Evolutionary conservation across 2,888 invertebrate genomes (phyloP), one percentile per base, ranked within the genome.

Genomic region (Beris morrisii): DNA sequence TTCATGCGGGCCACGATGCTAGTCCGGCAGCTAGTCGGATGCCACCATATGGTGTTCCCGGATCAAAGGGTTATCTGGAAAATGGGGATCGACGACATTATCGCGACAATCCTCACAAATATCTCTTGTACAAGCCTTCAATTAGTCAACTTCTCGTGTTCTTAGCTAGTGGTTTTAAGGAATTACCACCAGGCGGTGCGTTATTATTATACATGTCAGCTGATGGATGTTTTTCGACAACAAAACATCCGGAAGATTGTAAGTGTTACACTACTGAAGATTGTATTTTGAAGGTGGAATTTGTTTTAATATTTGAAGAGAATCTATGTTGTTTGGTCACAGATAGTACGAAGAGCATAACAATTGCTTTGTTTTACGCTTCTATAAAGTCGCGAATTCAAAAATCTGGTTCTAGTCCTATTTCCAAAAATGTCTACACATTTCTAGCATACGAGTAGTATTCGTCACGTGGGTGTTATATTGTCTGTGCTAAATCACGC

Each of bases 71-170:
- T 63, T 86, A 86, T 74, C 83, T 87, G 74, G 91, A 92, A 78
- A 91, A 91, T 79, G 90, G 90, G 45, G 88, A 87, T 72, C 80
- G 83, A 74, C 85, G 88, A 66, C 81, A 84, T 67, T 87, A 88
- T 78, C 83, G 92, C 75, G 92, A 93, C 81, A 97, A 97, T 83
- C 97, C 97, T 50, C 97, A 97, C 84, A 97, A 97, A 83, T 96
- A 95, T 83, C 85, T 97, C 73, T 85, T 97, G 73, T 97, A 94
- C 83, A 95, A 95, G 81, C 97, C 97, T 66, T 93, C 95, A 59
- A 89, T 95, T 74, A 92, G 91, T 79, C 96, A 97, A 83, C 88
- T 97, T 67, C 86, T 96, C 79, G 93, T 96, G 70, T 97, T 96
- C 82, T 85, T 97, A 74, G 91, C 93, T 67, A 93, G 89, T 76